phyloP scores from a whole-genome alignment of 2,888 invertebrate species.

The Pocota personata region DNA sequence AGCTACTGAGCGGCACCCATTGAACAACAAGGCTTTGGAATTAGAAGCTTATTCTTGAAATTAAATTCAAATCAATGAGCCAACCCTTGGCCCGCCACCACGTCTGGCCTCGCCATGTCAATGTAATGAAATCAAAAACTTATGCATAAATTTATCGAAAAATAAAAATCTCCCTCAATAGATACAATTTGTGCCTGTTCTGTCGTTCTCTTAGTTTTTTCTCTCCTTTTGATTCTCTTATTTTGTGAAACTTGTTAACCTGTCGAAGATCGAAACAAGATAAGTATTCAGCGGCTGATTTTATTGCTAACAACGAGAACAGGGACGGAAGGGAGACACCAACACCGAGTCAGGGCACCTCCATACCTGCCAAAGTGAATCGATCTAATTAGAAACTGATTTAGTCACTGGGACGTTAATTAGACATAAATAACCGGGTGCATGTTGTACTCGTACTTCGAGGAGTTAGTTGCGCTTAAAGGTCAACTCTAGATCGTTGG shows the following conservation, averaged over 20 bases:
- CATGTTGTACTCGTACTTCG: conserved; percentile 48
- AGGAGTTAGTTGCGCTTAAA: conserved; percentile 45
- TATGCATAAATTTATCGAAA: conserved; percentile 62
- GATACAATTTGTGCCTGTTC: conserved; percentile 38
- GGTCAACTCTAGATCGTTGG: conserved; percentile 50
- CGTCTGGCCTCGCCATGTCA: not conserved
- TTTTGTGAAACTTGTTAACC: conserved; percentile 69
- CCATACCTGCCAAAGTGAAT: conserved; percentile 50
- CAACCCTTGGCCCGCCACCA: not conserved
- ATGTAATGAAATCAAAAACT: conserved; percentile 55
- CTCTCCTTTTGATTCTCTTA: conserved; percentile 32
- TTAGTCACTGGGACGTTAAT: conserved; percentile 69
- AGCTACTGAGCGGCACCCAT: conserved; percentile 63
- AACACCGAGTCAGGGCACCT: conserved; percentile 8
- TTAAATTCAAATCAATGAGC: conserved; percentile 52
- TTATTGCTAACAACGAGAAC: conserved; percentile 22
- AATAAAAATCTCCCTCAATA: conserved; percentile 54
- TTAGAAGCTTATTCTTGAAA: conserved; percentile 66
- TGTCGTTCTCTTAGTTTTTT: conserved; percentile 29
- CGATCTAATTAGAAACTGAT: conserved; percentile 72
- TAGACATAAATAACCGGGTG: conserved; percentile 70
- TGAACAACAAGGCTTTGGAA: conserved; percentile 60
- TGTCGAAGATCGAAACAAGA: conserved; percentile 65
- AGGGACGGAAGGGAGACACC: not conserved
- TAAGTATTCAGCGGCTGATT: conserved; percentile 54